Base-by-base conservation (phyloP, 2,797 vertebrate genomes). In the Clarias laeviceps region DNA sequence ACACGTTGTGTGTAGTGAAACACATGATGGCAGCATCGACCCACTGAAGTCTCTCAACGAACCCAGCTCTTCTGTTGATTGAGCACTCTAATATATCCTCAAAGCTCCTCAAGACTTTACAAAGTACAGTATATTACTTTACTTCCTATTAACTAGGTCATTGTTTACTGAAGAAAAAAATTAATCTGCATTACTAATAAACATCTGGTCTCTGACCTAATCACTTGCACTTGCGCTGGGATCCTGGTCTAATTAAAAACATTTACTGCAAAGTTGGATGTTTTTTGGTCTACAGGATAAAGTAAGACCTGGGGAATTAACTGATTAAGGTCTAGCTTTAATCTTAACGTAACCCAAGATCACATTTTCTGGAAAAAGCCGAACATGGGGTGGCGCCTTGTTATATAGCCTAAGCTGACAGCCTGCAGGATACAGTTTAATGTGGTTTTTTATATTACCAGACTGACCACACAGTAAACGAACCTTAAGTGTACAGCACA, bases 11-110 rank as follows among this genome's bases (percentile, higher is more conserved):
- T 18, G 62, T 14, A 40, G 34, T n/a, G 22, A 61, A 76, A 81
- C 88, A 88, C 89, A 82, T 8, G 89, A 85, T 82, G 89, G 87
- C 87, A 84, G 85, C 64, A 85, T 65, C 5, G 37, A 65, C 70
- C 61, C 29, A 78, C 65, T 65, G 80, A 72, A 65, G 70, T 56
- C 34, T 56, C 29, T 80, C 59, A 80, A 64, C 34, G 18, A 45
- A 27, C 15, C 24, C 4, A 4, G 78, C n/a, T 50, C 17, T 65
- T 40, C 7, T 4, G 24, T 50, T 27, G 24, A 62, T 37, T 18
- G 9, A 40, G 57, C 77, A 65, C 29, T 65, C 7, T 11, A 18
- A 64, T 29, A 65, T 65, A 24, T 45, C 37, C 61, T 80, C 32
- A 27, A 65, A 65, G 17, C 24, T 45, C 4, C 7, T 40, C 59